A percentile compares a stretch with the other conserved stretches of the same genome.
phyloP scores from a whole-genome alignment of 2,113 vertebrate species.

The Bubo blakistoni region DNA sequence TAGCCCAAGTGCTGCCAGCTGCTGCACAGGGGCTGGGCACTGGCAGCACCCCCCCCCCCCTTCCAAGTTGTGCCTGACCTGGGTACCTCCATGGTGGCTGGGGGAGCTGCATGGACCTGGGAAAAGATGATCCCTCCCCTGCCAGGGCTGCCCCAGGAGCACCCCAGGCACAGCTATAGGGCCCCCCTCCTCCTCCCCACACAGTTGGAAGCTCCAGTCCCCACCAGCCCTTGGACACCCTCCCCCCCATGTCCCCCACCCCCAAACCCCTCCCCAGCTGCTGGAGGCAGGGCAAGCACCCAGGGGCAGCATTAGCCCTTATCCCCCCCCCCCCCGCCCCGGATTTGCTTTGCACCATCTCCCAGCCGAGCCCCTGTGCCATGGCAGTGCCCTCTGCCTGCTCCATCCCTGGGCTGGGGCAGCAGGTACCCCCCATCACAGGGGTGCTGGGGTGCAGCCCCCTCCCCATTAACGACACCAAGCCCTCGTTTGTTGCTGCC shows the following conservation, averaged over 20 bases:
- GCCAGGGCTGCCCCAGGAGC: not conserved
- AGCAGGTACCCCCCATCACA: accelerated
- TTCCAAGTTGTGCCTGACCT: accelerated
- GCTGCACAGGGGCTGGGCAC: not conserved
- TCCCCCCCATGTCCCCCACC: accelerated
- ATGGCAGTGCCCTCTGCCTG: accelerated
- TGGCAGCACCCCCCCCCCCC: accelerated
- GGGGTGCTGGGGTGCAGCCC: not conserved
- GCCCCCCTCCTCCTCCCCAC: too few species aligned
- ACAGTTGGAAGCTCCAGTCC: accelerated
- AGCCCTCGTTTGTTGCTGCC: not conserved
- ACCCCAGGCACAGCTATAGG: accelerated
- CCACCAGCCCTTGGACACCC: too few species aligned
- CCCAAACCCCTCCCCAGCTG: too few species aligned
- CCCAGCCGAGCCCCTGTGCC: too few species aligned
- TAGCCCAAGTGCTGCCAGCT: accelerated
- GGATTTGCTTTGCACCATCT: accelerated
- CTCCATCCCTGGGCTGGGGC: not conserved
- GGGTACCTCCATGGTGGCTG: accelerated
- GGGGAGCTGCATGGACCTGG: not conserved
- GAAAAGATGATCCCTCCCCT: accelerated
- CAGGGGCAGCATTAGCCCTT: not conserved
- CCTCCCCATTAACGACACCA: conserved; percentile 6
- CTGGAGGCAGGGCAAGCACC: not conserved
- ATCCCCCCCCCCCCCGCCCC: too few species aligned